Base-by-base conservation (phyloP, 1,140 invertebrate species). In the Colletes latitarsis region DNA sequence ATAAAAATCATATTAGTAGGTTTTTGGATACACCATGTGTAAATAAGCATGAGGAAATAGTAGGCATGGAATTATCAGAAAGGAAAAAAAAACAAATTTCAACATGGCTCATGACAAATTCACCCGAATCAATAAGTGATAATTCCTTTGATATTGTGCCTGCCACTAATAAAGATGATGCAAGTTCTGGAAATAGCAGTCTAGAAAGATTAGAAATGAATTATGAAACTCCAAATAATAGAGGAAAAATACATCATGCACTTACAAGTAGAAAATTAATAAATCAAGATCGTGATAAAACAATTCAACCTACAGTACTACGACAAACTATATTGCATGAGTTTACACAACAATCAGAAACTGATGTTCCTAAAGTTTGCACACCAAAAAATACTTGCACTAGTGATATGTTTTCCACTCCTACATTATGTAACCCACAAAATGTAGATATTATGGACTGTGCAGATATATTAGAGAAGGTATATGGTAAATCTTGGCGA, bases 401-500 rank as follows among this genome's bases (percentile, higher is more conserved):
- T 55, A 52, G 58, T 1, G 76, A 72, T 43, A 8, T 14, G 5
- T 9, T 49, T 8, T 63, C 77, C 14, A 15, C n/a, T 52, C 14
- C 52, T n/a, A 4, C 9, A 14, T n/a, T 9, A 63, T 82, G 75
- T 14, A n/a, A 9, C 55, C 46, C 58, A 30, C 73, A 81, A 58
- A 79, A 77, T 62, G 39, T 87, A 3, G 60, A 72, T 19, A 75
- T 92, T 74, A 82, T 85, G 5, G 87, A 93, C 15, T 94, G 93
- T 52, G 91, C 91, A 39, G 90, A 93, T 83, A 91, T 94, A 53
- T 88, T 95, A 17, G 94, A 94, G 66, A 90, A 94, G 83, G 83
- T 94, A 6, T 95, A 95, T 85, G 94, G 94, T 0, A 89, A 86
- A 74, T 68, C 89, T 2, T 95, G 94, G 94, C 91, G 94, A 78